Percentiles rank a stretch among this genome's conserved stretches.
phyloP scores from a whole-genome alignment of 2,797 vertebrate genomes.

The Spheniscus humboldti region DNA sequence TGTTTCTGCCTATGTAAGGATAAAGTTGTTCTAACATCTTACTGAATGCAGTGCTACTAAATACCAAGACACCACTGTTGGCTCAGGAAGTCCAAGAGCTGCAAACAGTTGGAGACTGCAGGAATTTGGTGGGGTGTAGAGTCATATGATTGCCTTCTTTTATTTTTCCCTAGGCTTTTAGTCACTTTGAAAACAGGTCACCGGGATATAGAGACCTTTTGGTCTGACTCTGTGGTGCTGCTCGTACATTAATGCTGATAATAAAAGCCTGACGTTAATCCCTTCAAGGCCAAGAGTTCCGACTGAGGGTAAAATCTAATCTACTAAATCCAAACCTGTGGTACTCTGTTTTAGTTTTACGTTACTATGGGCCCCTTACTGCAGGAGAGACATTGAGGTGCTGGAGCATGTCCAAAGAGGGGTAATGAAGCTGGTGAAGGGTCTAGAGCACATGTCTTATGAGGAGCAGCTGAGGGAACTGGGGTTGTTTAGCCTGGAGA shows the following conservation, averaged over 20 bases:
- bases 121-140: neutral
- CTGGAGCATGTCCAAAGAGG: too few relatives aligned
- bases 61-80: neutral
- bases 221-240: neutral
- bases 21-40: rapidly evolving
- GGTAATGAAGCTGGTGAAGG: too few relatives aligned
- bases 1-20: neutral
- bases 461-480: too few relatives aligned
- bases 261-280: slow-evolving; percentile 7
- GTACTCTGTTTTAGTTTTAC: neutral
- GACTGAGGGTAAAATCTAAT: neutral
- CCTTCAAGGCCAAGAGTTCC: neutral
- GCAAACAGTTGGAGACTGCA: neutral
- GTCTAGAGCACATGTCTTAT: too few relatives aligned
- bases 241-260: neutral
- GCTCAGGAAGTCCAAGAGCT: neutral
- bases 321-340: neutral
- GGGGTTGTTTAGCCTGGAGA: too few relatives aligned
- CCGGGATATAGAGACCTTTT: neutral
- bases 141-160: neutral
- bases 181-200: neutral
- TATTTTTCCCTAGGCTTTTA: neutral
- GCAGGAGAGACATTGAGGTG: too few relatives aligned
- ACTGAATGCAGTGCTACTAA: neutral
- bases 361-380: neutral